Base-by-base conservation (phyloP, 2,797 vertebrate species). In the Trachurus trachurus region DNA sequence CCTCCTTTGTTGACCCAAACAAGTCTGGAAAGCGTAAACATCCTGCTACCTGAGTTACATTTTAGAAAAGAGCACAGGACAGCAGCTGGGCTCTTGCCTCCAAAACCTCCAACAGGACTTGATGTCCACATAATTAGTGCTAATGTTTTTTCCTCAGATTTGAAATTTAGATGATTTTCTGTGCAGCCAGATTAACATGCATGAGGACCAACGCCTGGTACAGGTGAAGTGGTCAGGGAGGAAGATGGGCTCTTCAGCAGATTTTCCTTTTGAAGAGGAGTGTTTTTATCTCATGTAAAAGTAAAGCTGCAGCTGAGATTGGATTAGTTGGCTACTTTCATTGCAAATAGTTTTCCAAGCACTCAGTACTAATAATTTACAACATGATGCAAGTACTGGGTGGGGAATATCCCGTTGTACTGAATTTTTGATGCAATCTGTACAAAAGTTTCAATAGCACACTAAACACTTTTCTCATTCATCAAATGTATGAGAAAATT, bases 151-250 rank as follows among this genome's bases (percentile, higher is more conserved):
- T 40, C 12, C 52, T 66, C 59, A 29, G 75, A 80, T 82, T 56
- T 64, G 19, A 77, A 83, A 69, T 79, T 67, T 47, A 62, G 42
- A 83, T 81, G 50, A 62, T 54, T 47, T 65, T 67, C 1, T 44
- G 26, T 16, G 7, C 44, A 50, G 34, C 45, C 22, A 47, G 69
- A 22, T 67, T 71, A 68, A 50, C 45, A 49, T 31, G 53, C 34
- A 37, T 15, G 15, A 39, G 49, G 45, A 29, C 0, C 10, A 57
- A n/a, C 47, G 40, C 1, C 17, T n/a, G 52, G 1, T 40, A 45
- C 42, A 72, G 40, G 31, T 57, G 37, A 26, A 65, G 59, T 65
- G 40, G 22, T 44, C 34, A 29, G 45, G 31, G 54, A 69, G 22
- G 58, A 69, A 57, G 13, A 74, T 3, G 31, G 21, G 26, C 54